phyloP scores from a whole-genome alignment of 2,888 invertebrate genomes.

The Synanthedon myopaeformis region DNA sequence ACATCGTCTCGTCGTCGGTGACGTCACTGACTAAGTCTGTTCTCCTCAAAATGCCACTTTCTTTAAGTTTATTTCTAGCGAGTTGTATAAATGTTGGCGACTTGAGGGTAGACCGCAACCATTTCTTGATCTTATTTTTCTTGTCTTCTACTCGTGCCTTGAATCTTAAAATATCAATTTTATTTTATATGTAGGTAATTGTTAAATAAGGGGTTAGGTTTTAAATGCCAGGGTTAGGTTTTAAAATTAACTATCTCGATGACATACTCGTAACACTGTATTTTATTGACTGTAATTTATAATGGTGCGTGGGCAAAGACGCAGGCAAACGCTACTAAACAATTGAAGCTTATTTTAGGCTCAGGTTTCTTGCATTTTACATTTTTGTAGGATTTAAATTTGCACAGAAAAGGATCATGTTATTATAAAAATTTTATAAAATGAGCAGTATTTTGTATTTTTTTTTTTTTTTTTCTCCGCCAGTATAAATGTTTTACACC shows the following conservation, averaged over 20 bases:
- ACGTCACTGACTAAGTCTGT: constrained; percentile 10
- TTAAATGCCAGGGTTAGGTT: neutral
- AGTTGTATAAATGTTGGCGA: constrained; percentile 46
- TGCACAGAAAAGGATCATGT: too few species aligned
- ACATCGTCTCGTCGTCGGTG: constrained; percentile 32
- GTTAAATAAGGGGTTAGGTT: neutral
- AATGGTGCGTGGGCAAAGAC: too few species aligned
- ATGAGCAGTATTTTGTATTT: too few species aligned
- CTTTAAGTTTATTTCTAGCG: constrained; percentile 45
- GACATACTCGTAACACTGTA: neutral
- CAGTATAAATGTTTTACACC: too few species aligned
- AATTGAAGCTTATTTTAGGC: too few species aligned
- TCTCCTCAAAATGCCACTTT: constrained; percentile 35
- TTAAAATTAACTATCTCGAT: neutral
- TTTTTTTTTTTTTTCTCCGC: too few species aligned
- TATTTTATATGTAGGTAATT: neutral
- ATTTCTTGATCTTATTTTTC: constrained; percentile 52
- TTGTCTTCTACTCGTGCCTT: constrained; percentile 54
- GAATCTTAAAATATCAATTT: constrained; percentile 25
- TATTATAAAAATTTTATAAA: too few species aligned
- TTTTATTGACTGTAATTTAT: too few species aligned
- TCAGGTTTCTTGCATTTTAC: too few species aligned
- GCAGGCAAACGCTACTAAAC: too few species aligned
- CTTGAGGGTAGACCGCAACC: constrained; percentile 49
- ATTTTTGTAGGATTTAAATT: too few species aligned